Evolutionary conservation across 2,797 vertebrate genomes (phyloP), one percentile per base, ranked within the genome.

Genomic region (Mionectes olivaceus): DNA sequence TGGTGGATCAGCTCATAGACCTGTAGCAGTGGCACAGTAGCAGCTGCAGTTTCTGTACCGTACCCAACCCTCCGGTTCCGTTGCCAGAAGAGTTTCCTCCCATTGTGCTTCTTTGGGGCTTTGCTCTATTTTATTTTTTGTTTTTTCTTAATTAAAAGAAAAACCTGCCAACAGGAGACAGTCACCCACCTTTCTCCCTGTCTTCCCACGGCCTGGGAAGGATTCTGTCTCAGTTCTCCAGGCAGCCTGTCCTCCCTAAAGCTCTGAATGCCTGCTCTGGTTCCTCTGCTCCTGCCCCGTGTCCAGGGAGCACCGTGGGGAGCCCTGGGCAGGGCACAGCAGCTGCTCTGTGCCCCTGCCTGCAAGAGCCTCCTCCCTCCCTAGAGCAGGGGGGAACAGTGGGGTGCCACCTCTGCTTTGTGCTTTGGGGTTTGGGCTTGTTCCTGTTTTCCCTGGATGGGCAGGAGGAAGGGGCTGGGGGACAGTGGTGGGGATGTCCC

Each of bases 1-100:
- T 99, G 98, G 99, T 99, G 99, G 99, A 99, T 98, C 99, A 99
- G 99, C 99, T 99, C 98, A 99, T 99, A 99, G 99, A 99, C 99
- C 99, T 99, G 98, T 99, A 99, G 98, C 97, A 97, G 97, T 97
- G 97, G 94, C 96, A 96, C 97, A 97, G 96, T 98, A 97, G 97
- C 98, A 97, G 97, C 96, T 19, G 98, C 97, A 96, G 96, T 98
- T 94, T 98, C 98, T 98, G 98, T 98, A 97, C 98, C 96, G 97
- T 97, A 94, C 98, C 98, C 98, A 97, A 97, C 94, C 97, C 93
- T 96, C 97, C 91, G 95, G 96, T 98, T 96, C 89, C 93, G 52
- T 97, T 97, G 96, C 91, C 96, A 96, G 95, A 96, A 96, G 98
- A 97, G 94, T 98, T 97, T 89, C 89, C 93, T 97, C 96, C 96